Percentiles rank a stretch among this genome's conserved stretches.
These are phyloP conservation scores for Molossus molossus DNA, from an alignment of 2,797 vertebrate genomes.

Conservation along the genomic window DNA sequence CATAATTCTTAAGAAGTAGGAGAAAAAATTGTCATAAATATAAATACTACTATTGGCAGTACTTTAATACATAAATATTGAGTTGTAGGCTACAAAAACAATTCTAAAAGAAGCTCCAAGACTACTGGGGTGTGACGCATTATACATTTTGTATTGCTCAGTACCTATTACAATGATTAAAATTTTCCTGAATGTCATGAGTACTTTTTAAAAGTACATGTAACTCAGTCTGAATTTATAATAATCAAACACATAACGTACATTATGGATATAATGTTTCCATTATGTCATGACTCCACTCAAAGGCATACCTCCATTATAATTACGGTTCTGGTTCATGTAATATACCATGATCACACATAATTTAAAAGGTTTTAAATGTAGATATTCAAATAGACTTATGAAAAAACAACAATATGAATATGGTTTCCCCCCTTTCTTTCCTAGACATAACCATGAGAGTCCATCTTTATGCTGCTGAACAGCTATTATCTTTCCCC, in stretches of 20 bases:
- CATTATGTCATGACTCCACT: background rate
- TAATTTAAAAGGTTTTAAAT: constrained; percentile 24
- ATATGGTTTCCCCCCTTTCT: constrained; percentile 17
- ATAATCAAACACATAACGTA: constrained; percentile 16
- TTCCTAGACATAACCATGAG: background rate
- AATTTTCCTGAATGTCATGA: background rate
- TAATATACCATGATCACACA: background rate
- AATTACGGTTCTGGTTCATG: background rate
- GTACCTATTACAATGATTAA: background rate
- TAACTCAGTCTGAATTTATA: constrained; percentile 17
- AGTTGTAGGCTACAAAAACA: background rate
- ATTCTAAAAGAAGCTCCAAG: background rate
- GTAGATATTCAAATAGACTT: background rate
- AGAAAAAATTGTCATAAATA: background rate
- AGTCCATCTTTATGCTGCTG: background rate
- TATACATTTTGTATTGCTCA: background rate
- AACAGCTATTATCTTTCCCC: background rate
- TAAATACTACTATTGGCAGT: background rate
- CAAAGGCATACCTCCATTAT: background rate
- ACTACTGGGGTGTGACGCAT: background rate
- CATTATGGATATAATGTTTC: background rate
- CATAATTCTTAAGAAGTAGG: background rate
- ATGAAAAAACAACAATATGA: background rate
- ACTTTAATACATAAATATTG: background rate
- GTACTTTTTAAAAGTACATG: constrained; percentile 11